A percentile compares a stretch with the other conserved stretches of the same genome.
Evolutionary conservation across 2,888 invertebrate genomes (phyloP).

Genomic region (Synanthedon myopaeformis): DNA sequence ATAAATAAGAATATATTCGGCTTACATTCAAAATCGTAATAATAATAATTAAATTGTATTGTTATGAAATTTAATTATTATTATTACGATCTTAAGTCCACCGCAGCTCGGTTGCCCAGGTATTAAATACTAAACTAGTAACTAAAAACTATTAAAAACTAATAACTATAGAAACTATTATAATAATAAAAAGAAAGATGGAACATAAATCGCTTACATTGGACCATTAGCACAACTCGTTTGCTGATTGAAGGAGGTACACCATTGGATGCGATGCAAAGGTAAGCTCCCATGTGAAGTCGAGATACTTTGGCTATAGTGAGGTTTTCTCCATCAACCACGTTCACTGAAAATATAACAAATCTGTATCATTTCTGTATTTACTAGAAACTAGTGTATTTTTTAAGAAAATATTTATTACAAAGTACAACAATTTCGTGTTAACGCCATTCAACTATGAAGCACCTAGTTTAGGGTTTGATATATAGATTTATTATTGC

Average conservation of each 20-base stretch:
- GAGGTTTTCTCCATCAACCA: constrained; percentile 88
- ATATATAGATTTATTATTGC: neutral
- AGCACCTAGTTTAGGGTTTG: too few relatives aligned
- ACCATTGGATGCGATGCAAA: constrained; percentile 93
- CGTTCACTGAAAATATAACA: constrained; percentile 74
- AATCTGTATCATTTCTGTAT: neutral
- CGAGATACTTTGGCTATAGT: constrained; percentile 90
- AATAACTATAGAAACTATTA: neutral
- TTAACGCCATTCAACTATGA: too few relatives aligned
- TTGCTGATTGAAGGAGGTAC: constrained; percentile 92
- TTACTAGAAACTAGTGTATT: too few relatives aligned
- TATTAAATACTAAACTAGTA: neutral
- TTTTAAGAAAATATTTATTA: too few relatives aligned
- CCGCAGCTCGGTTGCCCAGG: neutral
- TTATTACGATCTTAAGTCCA: neutral
- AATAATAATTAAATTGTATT: too few relatives aligned
- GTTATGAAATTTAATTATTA: too few relatives aligned
- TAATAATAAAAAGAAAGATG: neutral
- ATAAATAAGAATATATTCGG: too few relatives aligned
- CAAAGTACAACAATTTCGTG: too few relatives aligned
- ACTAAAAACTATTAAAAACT: too few relatives aligned
- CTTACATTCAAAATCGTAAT: too few relatives aligned
- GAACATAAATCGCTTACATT: constrained; percentile 75
- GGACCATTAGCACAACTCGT: constrained; percentile 83
- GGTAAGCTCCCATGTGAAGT: constrained; percentile 91